These are phyloP conservation scores for Prunella strophiata DNA, from an alignment of 2,797 vertebrate species.

Conservation along the genomic window DNA sequence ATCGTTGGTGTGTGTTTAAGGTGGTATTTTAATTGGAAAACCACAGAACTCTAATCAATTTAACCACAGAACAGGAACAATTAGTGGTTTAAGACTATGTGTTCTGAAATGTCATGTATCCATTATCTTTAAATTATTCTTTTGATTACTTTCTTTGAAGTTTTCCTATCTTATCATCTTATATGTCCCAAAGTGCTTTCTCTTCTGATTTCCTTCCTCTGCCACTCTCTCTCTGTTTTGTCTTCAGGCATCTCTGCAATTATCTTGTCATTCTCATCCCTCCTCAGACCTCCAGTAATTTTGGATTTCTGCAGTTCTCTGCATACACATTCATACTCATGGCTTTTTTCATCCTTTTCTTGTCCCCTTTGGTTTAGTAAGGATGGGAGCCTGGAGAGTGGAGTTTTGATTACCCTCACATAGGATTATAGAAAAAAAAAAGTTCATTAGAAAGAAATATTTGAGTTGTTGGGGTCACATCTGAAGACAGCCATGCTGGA, in stretches of 20 bases:
- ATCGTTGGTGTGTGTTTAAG: not conserved
- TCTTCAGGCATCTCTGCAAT: conserved; percentile 18
- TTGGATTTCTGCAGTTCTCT: not conserved
- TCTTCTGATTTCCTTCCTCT: not conserved
- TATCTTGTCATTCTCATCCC: not conserved
- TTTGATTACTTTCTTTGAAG: conserved; percentile 46
- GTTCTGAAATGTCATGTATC: not conserved
- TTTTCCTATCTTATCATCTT: not conserved
- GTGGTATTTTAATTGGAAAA: conserved; percentile 9
- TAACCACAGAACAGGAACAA: not conserved
- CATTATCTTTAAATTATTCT: conserved; percentile 20
- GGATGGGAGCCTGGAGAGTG: not conserved
- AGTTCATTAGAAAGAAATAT: not conserved
- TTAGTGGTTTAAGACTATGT: not conserved
- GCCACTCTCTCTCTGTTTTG: not conserved
- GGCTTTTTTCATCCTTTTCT: not conserved
- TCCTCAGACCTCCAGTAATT: not conserved
- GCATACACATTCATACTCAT: not conserved
- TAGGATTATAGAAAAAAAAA: not conserved
- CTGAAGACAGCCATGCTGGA: not conserved
- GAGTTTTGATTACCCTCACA: not conserved
- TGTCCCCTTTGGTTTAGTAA: not conserved
- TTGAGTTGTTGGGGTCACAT: not conserved
- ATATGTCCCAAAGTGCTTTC: not conserved
- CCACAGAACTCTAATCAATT: not conserved